phyloP scores from a whole-genome alignment of 2,888 invertebrate genomes.

The Xylocampa areola region DNA sequence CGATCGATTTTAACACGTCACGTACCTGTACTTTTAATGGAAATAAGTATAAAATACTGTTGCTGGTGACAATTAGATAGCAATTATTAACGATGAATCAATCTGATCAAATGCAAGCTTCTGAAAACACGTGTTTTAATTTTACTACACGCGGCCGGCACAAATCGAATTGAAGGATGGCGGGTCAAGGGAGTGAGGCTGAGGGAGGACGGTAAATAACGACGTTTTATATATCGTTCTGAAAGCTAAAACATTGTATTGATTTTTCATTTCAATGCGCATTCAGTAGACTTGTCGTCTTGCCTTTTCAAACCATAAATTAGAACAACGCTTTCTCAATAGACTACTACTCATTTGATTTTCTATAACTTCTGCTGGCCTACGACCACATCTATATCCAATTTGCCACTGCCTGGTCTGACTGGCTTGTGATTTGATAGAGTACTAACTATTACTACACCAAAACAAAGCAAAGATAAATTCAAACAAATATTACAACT shows the following conservation, averaged over 20 bases:
- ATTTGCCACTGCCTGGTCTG: too few relatives aligned
- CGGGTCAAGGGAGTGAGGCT: slow-evolving; percentile 7
- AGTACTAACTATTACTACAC: too few relatives aligned
- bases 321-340: too few relatives aligned
- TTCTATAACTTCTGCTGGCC: too few relatives aligned
- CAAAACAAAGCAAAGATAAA: too few relatives aligned
- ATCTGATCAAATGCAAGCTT: slow-evolving; percentile 29
- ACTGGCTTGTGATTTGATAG: too few relatives aligned
- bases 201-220: neutral
- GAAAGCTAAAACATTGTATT: slow-evolving; percentile 9
- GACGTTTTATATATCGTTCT: slow-evolving; percentile 37
- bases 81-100: slow-evolving; percentile 9
- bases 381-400: too few relatives aligned
- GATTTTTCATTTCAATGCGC: too few relatives aligned
- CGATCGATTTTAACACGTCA: slow-evolving; percentile 13
- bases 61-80: slow-evolving; percentile 1
- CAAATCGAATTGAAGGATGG: slow-evolving; percentile 11
- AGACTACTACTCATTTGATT: too few relatives aligned
- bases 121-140: slow-evolving; percentile 69
- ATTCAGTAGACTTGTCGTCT: too few relatives aligned
- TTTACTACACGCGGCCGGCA: slow-evolving; percentile 66
- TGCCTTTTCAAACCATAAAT: too few relatives aligned
- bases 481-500: too few relatives aligned
- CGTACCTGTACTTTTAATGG: slow-evolving; percentile 31
- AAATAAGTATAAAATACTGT: slow-evolving; percentile 9